Base-by-base conservation (phyloP, 1,140 invertebrate species). In the Papilio xuthus region DNA sequence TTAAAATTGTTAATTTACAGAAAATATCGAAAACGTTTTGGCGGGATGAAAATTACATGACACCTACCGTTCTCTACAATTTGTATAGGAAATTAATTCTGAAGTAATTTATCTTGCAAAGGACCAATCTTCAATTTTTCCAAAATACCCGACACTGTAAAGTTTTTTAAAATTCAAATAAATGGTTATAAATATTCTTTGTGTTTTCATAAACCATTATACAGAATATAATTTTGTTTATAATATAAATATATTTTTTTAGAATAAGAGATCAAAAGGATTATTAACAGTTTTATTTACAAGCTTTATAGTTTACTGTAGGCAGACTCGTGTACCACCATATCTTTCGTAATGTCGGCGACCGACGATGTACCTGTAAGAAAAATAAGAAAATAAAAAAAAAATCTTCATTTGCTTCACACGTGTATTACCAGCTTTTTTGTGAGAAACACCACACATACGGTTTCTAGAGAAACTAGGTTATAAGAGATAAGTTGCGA, bases 291-390 rank as follows among this genome's bases (percentile, higher is more conserved):
- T n/a, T 20, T 9, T 53, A 20, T 20, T 53, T 8, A 8, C 6
- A 18, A 18, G 42, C 6, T 18, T 95, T 90, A 96, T 41, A 97
- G 83, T 85, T 94, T 96, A 79, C 95, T 94, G 86, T 96, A 97
- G 28, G 88, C 85, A 4, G 95, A 95, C 88, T 97, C 95, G 83
- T 97, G 96, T 0, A 95, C 94, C 0, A 97, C 95, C 96, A 97
- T 96, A 42, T 96, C 95, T 79, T 84, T 88, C 9, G 94, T 95
- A 10, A 97, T 95, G 53, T 97, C 95, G 1, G 87, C 87, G 4
- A 97, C 73, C 7, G 87, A 94, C 42, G 94, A 90, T 82, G 96
- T 97, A n/a, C 96, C 96, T 96, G 87, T 73, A 79, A 79, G 63
- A 79, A 79, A 56, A 69, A 82, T 75, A 78, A 80, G 42, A 50